Percentiles rank a stretch among this genome's conserved stretches.
Evolutionary conservation across 2,113 vertebrate species (phyloP).

Genomic region (Salvelinus fontinalis): DNA sequence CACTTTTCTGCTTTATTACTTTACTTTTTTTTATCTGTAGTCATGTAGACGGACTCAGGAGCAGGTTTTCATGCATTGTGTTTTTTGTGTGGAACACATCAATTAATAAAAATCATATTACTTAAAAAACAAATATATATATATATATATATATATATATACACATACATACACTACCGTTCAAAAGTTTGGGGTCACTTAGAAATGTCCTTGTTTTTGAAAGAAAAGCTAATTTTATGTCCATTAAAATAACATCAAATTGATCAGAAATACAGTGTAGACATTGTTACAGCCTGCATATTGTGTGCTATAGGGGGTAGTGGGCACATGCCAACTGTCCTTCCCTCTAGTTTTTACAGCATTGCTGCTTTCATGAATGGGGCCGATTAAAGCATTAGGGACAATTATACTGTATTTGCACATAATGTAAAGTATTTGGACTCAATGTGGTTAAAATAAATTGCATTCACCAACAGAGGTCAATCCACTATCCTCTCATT

Average conservation of each 20-base stretch:
- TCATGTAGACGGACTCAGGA: background rate
- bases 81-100: background rate
- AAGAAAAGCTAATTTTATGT: too few species aligned
- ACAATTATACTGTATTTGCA: slow-evolving; percentile 23
- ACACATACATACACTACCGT: too few species aligned
- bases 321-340: slow-evolving; percentile 44
- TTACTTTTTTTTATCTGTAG: background rate
- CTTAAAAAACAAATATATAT: too few species aligned
- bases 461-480: slow-evolving; percentile 35
- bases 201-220: too few species aligned
- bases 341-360: slow-evolving; percentile 53
- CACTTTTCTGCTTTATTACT: background rate
- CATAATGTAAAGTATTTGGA: too few species aligned
- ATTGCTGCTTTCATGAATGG: slow-evolving; percentile 48
- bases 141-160: too few species aligned
- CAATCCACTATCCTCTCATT: too few species aligned
- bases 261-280: too few species aligned
- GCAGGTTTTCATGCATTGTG: background rate
- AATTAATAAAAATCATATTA: background rate
- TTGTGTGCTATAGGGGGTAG: slow-evolving; percentile 59
- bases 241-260: too few species aligned
- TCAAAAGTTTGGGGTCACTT: too few species aligned
- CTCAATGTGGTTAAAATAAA: slow-evolving; percentile 27
- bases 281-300: slow-evolving; percentile 52
- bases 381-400: slow-evolving; percentile 43